A percentile compares a stretch with the other conserved stretches of the same genome.
These are phyloP conservation scores for Nasua narica DNA, from an alignment of 2,797 vertebrate genomes.

Conservation along the genomic window DNA sequence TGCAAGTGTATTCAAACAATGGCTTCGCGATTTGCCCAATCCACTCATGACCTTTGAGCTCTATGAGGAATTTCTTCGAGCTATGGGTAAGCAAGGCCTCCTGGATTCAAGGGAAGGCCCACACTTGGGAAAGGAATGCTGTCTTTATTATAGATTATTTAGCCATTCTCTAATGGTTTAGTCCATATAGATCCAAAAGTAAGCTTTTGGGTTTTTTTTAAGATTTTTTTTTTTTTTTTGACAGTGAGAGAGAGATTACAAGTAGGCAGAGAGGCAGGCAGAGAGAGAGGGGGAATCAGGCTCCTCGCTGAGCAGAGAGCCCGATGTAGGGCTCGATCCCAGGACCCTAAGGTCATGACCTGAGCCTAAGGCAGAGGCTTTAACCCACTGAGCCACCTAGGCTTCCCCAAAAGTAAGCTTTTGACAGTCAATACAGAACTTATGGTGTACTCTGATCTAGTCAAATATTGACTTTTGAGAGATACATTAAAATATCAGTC, in stretches of 20 bases:
- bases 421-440: background rate
- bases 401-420: background rate
- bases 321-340: no score
- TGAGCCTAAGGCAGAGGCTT: no score
- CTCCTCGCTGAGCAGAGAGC: no score
- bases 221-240: no score
- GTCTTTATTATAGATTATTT: background rate
- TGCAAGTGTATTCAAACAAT: constrained; percentile 98
- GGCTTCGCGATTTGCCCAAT: constrained; percentile 97
- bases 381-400: no score
- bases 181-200: background rate
- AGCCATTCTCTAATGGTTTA: background rate
- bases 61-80: constrained; percentile 96
- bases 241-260: no score
- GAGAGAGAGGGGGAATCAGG: no score
- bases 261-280: no score
- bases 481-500: background rate
- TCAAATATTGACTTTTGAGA: background rate
- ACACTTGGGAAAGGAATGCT: background rate
- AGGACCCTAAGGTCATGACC: no score
- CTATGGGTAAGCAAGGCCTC: constrained; percentile 89
- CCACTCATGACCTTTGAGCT: constrained; percentile 99
- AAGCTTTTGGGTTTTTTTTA: background rate
- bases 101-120: background rate
- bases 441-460: background rate